Evolutionary conservation across 2,888 invertebrate genomes (phyloP), one percentile per base, ranked within the genome.

Genomic region (Toxonevra muliebris): DNA sequence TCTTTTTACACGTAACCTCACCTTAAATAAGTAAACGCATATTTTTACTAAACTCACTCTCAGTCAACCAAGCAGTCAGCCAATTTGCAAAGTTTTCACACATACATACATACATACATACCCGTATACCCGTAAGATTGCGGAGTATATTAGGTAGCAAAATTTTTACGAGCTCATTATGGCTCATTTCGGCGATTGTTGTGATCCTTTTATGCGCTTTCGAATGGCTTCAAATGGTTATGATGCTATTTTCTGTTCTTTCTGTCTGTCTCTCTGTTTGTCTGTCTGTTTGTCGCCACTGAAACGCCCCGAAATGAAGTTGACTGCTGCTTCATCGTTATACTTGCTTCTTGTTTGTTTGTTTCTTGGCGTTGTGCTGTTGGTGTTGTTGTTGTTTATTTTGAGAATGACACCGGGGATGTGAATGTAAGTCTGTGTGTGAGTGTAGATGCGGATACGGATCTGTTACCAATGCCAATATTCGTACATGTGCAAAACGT

Each of bases 141-240:
- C 80, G 76, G 80, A 83, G 84, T 84, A 81, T 84, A 85, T 85
- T 85, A 85, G 85, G 85, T 85, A 85, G 82, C 84, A 84, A 85
- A 84, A 85, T 84, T 85, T 84, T 85, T 85, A 85, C 81, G 83
- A 83, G 80, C 84, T 85, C 84, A 85, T 85, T 85, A 85, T 84
- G 85, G 84, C 80, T 84, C 84, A 85, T 85, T 85, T 85, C 82
- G 83, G 81, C 85, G 83, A 85, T 85, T 85, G 85, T 84, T 85
- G 84, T 83, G 84, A 85, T 85, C 85, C 85, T 85, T 85, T 85
- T 85, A 83, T 84, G 84, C 81, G 81, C 83, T 80, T 80, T 82
- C 83, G 82, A 82, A 82, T 82, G 82, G 79, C 82, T 82, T 79
- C 77, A 76, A 82, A 82, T 82, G 83, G 82, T 82, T 82, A 82